Percentiles rank a stretch among this genome's conserved stretches.
Evolutionary conservation across 2,113 vertebrate species (phyloP).

Genomic region (Corythornis cristatus): DNA sequence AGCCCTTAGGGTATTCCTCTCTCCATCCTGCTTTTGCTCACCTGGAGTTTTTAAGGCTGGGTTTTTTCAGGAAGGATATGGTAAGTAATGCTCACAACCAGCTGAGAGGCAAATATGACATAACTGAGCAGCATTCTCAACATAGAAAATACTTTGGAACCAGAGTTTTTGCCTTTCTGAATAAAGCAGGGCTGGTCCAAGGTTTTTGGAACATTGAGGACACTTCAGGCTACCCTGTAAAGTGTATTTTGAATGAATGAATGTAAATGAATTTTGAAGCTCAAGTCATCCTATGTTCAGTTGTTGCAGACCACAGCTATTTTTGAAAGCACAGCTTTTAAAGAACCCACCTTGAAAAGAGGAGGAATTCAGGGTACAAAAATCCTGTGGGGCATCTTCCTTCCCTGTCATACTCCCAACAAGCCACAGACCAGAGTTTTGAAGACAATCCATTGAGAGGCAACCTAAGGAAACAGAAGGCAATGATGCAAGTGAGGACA

Average conservation of each 20-base stretch:
- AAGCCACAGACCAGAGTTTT: neutral
- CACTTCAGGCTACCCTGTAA: neutral
- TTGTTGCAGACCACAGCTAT: neutral
- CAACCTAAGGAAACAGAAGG: neutral
- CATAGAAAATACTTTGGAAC: neutral
- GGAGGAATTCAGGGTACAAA: neutral
- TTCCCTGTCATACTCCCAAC: neutral
- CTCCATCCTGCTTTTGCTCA: neutral
- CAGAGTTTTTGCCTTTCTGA: neutral
- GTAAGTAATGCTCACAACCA: neutral
- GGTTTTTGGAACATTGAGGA: neutral
- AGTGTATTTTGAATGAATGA: neutral
- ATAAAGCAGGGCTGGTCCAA: neutral
- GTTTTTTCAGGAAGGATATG: neutral
- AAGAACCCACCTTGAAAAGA: neutral
- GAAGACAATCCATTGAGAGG: neutral
- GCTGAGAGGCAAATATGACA: neutral
- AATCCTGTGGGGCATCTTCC: neutral
- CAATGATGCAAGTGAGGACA: neutral
- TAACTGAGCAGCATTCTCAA: neutral
- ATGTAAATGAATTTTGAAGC: neutral
- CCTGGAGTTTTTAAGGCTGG: neutral
- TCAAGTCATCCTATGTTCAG: rapidly evolving
- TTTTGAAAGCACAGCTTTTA: neutral
- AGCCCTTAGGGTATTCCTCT: neutral